Evolutionary conservation across 2,888 invertebrate genomes (phyloP), one percentile per base, ranked within the genome.

Genomic region (Oscheius sp.): DNA sequence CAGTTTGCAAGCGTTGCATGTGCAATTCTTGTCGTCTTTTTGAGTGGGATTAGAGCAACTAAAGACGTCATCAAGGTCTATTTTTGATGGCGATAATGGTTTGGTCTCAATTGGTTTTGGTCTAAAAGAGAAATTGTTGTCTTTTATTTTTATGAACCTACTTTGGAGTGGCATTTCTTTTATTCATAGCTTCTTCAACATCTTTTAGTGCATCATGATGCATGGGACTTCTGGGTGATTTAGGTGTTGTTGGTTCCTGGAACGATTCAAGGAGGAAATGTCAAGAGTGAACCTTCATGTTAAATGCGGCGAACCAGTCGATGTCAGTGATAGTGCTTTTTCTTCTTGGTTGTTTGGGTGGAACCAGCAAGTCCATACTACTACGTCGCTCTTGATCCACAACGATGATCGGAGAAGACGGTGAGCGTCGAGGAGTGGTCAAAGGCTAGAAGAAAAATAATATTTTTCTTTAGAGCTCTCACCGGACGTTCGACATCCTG

Each of bases 291-390:
- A 77, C 78, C 57, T 78, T 78, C 78, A 78, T 78, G 48, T 75
- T 74, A 68, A 78, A 78, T 53, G 78, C 78, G 3, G 78, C 78
- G 45, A 75, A 75, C 78, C 78, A 78, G 68, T 78, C 78, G 39
- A 78, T 78, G 65, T 78, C 78, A 27, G 75, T 78, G 29, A 78
- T 74, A 31, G 78, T 78, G 65, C 72, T 74, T 70, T 74, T 77
- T 39, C 74, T 57, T 61, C 70, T n/a, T 57, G 55, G 45, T 46
- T 61, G 61, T 33, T 52, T 64, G 25, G 71, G 55, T 23, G 68
- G 66, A 31, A 55, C 69, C n/a, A 73, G 69, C 12, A 74, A 23
- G 50, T 72, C 74, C 12, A 71, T 72, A 45, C 71, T 61, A 37
- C 75, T 61, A 52, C 70, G 46, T 46, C 74, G 69, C 4, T 63